phyloP scores from a whole-genome alignment of 2,888 invertebrate species.

The Mongoloraphidia duomilia region DNA sequence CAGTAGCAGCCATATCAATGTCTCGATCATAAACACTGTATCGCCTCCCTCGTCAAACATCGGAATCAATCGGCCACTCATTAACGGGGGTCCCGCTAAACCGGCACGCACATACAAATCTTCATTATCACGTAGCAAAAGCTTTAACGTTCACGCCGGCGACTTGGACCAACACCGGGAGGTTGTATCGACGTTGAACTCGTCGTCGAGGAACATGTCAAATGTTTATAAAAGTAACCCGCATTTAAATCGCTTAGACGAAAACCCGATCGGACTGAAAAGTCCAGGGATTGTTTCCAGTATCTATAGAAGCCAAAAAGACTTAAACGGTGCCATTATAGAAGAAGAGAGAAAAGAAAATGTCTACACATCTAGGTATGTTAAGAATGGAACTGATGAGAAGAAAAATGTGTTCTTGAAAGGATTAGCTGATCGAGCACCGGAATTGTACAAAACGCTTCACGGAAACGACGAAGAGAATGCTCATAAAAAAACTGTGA shows the following conservation, averaged over 20 bases:
- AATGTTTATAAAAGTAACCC: constrained; percentile 64
- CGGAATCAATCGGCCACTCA: constrained; percentile 17
- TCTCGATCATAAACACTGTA: constrained; percentile 43
- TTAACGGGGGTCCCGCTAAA: constrained; percentile 49
- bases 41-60: constrained; percentile 28
- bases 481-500: constrained; percentile 14
- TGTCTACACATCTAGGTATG: constrained; percentile 39
- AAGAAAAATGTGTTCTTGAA: constrained; percentile 54
- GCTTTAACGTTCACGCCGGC: constrained; percentile 66
- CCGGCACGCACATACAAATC: constrained; percentile 68
- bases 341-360: constrained; percentile 38
- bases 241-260: constrained; percentile 54
- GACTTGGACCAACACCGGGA: constrained; percentile 17
- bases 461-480: constrained; percentile 45
- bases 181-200: background rate
- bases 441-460: constrained; percentile 54
- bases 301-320: constrained; percentile 69
- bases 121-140: constrained; percentile 61
- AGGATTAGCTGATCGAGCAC: constrained; percentile 53
- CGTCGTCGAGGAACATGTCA: background rate
- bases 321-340: constrained; percentile 45
- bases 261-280: constrained; percentile 57
- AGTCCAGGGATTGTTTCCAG: constrained; percentile 79
- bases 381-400: constrained; percentile 38
- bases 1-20: constrained; percentile 47